Percentiles rank a stretch among this genome's conserved stretches.
Conservation (phyloP, 2,888 invertebrate genomes). For the Carcina quercana region DNA sequence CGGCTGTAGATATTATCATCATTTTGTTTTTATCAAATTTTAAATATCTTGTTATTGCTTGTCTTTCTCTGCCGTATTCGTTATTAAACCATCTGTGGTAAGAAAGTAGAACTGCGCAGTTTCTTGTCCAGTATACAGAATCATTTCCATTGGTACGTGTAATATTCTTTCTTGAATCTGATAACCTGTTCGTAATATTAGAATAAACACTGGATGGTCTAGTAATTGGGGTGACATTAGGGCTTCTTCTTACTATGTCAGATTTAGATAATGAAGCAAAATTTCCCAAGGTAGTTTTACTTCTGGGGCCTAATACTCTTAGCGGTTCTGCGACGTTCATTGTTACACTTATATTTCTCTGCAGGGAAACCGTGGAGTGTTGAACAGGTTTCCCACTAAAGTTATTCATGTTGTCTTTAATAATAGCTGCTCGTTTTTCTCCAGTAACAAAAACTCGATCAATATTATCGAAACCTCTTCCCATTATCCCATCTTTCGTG, state of each 20-base stretch:
- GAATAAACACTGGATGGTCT: constrained; percentile 68
- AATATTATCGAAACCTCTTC: constrained; percentile 89
- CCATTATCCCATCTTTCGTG: constrained; percentile 94
- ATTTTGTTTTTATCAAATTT: constrained; percentile 74
- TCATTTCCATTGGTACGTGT: constrained; percentile 63
- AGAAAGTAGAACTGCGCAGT: constrained; percentile 77
- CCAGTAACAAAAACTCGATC: constrained; percentile 83
- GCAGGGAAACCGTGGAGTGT: constrained; percentile 76
- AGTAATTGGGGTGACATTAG: constrained; percentile 69
- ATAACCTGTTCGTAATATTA: constrained; percentile 57
- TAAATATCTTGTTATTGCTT: constrained; percentile 66
- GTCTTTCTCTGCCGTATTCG: constrained; percentile 69
- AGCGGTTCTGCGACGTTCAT: constrained; percentile 75
- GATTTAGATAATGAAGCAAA: constrained; percentile 64
- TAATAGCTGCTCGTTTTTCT: constrained; percentile 56
- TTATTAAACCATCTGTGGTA: constrained; percentile 78
- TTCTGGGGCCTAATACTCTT: constrained; percentile 64
- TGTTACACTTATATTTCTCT: constrained; percentile 76
- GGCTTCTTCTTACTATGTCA: constrained; percentile 60
- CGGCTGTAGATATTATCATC: constrained; percentile 76
- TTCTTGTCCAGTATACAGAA: constrained; percentile 76
- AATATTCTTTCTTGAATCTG: constrained; percentile 60
- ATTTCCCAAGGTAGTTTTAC: constrained; percentile 69
- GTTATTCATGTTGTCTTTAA: constrained; percentile 74
- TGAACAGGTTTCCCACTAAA: constrained; percentile 75